Percentiles rank a stretch among this genome's conserved stretches.
These are phyloP conservation scores for Spilogale gracilis DNA, from an alignment of 2,113 vertebrate genomes.

Conservation along the genomic window DNA sequence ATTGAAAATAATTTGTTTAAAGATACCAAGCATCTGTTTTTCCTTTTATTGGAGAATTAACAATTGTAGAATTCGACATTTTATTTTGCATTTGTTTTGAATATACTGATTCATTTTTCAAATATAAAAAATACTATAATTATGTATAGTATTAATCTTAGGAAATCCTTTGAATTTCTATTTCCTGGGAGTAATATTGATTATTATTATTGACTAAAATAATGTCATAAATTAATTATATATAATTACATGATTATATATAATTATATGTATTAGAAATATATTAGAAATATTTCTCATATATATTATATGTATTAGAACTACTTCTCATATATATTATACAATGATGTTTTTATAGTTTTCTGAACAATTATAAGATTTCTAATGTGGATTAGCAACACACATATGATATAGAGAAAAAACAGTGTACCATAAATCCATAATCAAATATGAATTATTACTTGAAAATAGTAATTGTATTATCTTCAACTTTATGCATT, in stretches of 20 bases:
- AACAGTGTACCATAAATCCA: neutral
- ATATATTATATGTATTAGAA: neutral
- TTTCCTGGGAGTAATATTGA: neutral
- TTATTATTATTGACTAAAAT: neutral
- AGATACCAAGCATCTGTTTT: neutral
- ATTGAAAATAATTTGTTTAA: neutral
- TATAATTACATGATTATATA: no score
- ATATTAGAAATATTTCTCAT: no score
- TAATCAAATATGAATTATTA: conserved; percentile 50
- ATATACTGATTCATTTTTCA: neutral
- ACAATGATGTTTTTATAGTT: neutral
- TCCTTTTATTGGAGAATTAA: neutral
- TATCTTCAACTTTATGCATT: neutral
- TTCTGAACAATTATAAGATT: neutral
- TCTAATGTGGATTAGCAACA: neutral
- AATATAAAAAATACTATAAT: neutral
- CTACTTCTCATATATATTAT: neutral
- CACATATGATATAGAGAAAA: neutral
- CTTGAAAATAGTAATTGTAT: conserved; percentile 43
- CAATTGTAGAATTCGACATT: neutral
- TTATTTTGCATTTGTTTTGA: neutral
- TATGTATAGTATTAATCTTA: neutral
- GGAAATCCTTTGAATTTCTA: neutral
- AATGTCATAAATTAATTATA: neutral
- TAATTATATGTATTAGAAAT: no score